Base-by-base conservation (phyloP, 2,113 vertebrate species). In the Pseudorhombus dupliciocellatus region DNA sequence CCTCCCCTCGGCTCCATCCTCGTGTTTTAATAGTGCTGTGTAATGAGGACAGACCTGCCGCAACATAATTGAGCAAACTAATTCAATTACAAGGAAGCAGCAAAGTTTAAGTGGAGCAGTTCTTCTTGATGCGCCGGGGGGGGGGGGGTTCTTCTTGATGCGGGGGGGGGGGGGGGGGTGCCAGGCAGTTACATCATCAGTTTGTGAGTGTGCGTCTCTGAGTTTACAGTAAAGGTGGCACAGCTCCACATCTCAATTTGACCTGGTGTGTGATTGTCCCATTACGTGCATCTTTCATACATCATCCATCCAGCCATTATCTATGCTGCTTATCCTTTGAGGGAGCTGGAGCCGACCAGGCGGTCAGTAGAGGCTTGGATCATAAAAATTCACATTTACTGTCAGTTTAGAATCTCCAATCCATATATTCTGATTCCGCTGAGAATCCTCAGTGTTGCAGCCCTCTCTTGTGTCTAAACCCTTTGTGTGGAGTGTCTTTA, bases 21-120 rank as follows among this genome's bases (percentile, higher is more conserved):
- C 20, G 4, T 76, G 66, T 68, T 87, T 84, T 87, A 90, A 90
- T 90, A 70, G 86, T 76, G 70, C 79, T 71, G 70, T 66, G 80
- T 87, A 88, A 89, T 87, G 89, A 89, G 87, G 81, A 87, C 84
- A 75, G 77, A 72, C 81, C 83, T 90, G 85, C 85, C 75, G 84
- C 84, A 50, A 82, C 81, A 90, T 90, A 91, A 91, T 88, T 88
- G 77, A 90, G 81, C 79, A 89, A 76, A 75, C 80, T 90, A 88
- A 91, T 91, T 92, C 80, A 90, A 92, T 92, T 91, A 90, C 77
- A 85, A 84, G 84, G 73, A 77, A 90, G 86, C 86, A 91, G 81
- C 87, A 81, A 86, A 90, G 85, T 91, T 91, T 88, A 93, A 91
- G 84, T 89, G 80, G 83, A 89, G 80, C 84, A 73, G 78, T 87